Evolutionary conservation across 2,888 invertebrate genomes (phyloP).

Genomic region (Tipula vernalis): DNA sequence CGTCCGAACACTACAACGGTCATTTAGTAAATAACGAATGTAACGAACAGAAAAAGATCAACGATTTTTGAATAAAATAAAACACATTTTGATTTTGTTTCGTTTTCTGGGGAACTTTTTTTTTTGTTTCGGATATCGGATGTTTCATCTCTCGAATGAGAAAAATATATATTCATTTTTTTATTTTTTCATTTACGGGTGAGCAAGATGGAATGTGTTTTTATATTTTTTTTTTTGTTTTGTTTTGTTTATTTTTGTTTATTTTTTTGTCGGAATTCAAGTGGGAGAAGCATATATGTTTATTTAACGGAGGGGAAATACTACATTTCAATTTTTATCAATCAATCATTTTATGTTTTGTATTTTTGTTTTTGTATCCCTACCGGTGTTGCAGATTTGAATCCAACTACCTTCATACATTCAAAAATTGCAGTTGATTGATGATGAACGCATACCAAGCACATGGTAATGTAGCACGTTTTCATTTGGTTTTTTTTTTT

Average conservation of each 20-base stretch:
- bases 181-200: neutral
- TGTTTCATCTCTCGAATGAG: neutral
- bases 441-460: neutral
- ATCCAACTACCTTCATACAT: neutral
- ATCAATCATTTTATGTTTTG: neutral
- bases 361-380: neutral
- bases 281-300: neutral
- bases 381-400: neutral
- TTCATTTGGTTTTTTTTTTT: neutral
- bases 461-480: neutral
- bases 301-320: neutral
- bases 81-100: neutral
- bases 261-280: neutral
- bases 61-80: neutral
- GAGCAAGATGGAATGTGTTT: neutral
- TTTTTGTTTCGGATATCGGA: neutral
- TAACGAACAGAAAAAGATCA: neutral
- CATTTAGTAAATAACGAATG: neutral
- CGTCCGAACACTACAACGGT: neutral
- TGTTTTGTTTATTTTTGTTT: neutral
- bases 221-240: neutral
- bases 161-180: neutral
- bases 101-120: neutral
- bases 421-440: neutral
- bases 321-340: neutral